These are phyloP conservation scores for Apostichopus parvimensis DNA, from an alignment of 35 echinoderm and acorn worm species.

Conservation along the genomic window DNA sequence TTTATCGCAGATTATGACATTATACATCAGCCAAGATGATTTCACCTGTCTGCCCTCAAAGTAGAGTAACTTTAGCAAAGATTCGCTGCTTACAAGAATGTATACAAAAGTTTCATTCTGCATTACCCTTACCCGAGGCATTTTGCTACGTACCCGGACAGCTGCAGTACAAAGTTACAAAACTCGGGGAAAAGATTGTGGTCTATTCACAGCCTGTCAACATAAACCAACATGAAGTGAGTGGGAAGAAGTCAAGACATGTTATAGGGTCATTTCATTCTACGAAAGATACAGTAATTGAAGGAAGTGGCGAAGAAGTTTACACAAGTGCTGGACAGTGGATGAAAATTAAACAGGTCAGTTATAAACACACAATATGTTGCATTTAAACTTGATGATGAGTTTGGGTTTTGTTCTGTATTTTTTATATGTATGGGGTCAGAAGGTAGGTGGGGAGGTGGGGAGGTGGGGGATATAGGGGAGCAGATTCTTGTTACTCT, in stretches of 20 bases:
- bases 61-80: conserved; percentile 66
- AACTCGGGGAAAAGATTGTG: conserved; percentile 46
- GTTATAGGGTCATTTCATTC: conserved; percentile 48
- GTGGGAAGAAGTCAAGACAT: conserved; percentile 27
- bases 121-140: conserved; percentile 69
- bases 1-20: too few species aligned
- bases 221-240: conserved; percentile 6
- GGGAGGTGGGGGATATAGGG: too few species aligned
- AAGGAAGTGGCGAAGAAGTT: conserved; percentile 71
- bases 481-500: too few species aligned
- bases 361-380: background rate
- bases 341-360: conserved; percentile 76
- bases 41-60: conserved; percentile 49
- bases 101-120: conserved; percentile 70
- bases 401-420: background rate
- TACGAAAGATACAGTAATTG: conserved; percentile 57
- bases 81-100: conserved; percentile 88
- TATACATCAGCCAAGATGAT: background rate
- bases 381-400: background rate
- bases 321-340: conserved; percentile 77
- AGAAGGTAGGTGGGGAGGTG: background rate
- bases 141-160: conserved; percentile 86
- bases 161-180: conserved; percentile 71
- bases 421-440: background rate
- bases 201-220: conserved; percentile 34